These are phyloP conservation scores for Nasua narica DNA, from an alignment of 2,797 vertebrate genomes.

Conservation along the genomic window DNA sequence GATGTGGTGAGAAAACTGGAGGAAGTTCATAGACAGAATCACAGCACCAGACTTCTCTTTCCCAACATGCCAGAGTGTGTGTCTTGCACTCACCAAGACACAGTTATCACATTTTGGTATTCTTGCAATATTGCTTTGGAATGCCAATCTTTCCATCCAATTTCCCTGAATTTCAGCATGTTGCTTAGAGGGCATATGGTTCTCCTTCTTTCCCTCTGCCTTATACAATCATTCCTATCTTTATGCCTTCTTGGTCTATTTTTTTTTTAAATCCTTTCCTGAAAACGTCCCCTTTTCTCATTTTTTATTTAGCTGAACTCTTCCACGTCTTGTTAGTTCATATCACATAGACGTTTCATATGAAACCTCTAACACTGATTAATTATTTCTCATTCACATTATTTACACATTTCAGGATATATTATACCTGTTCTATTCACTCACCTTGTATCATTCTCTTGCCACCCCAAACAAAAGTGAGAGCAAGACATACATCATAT, in stretches of 20 bases:
- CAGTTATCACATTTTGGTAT: constrained; percentile 54
- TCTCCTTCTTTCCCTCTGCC: constrained; percentile 18
- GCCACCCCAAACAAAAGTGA: not conserved
- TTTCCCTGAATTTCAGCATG: constrained; percentile 45
- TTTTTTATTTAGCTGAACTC: not conserved
- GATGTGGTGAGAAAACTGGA: constrained; percentile 4
- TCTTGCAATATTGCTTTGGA: constrained; percentile 34
- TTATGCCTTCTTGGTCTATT: not conserved
- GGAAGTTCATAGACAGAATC: not conserved
- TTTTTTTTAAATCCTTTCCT: not conserved
- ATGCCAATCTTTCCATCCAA: constrained; percentile 42
- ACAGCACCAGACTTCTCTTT: constrained; percentile 21
- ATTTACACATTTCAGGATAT: not conserved
- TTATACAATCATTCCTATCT: constrained; percentile 43
- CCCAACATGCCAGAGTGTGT: constrained; percentile 13
- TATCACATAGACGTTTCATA: not conserved
- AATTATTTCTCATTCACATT: not conserved
- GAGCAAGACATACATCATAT: not conserved
- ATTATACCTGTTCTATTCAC: not conserved
- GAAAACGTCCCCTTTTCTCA: not conserved
- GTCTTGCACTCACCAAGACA: constrained; percentile 53
- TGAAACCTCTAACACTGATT: not conserved
- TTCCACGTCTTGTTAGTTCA: not conserved
- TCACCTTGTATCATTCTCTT: not conserved
- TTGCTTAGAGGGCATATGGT: constrained; percentile 47